Evolutionary conservation across 2,888 invertebrate species (phyloP).

Genomic region (Platycnemis pennipes): DNA sequence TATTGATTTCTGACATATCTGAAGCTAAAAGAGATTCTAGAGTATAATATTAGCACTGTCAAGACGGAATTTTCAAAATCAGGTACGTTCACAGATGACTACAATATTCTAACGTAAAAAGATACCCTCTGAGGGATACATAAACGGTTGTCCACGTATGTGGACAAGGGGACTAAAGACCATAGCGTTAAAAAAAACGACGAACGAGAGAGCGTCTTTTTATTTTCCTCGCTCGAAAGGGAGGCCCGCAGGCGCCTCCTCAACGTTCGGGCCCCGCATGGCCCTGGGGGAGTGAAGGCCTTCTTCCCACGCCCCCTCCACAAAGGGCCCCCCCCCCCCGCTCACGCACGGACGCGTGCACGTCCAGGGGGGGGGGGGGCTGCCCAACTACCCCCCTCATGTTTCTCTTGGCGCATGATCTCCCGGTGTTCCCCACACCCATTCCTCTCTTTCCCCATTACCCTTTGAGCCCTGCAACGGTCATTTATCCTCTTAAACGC

Average conservation of each 20-base stretch:
- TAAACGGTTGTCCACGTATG: too few species aligned
- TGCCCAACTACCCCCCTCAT: neutral
- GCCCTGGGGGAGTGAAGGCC: neutral
- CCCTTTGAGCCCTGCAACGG: conserved; percentile 55
- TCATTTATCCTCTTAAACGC: conserved; percentile 65
- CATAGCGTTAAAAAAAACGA: too few species aligned
- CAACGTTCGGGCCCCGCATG: neutral
- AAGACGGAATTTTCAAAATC: too few species aligned
- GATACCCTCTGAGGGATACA: too few species aligned
- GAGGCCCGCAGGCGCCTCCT: neutral
- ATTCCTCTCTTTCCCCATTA: neutral
- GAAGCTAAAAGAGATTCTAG: too few species aligned
- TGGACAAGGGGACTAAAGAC: too few species aligned
- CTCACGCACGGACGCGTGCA: neutral
- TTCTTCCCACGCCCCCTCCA: neutral
- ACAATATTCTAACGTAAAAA: too few species aligned
- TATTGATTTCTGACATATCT: too few species aligned
- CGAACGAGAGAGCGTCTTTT: too few species aligned
- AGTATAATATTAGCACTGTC: too few species aligned
- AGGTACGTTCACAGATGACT: too few species aligned
- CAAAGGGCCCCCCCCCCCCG: neutral
- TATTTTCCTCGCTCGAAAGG: too few species aligned
- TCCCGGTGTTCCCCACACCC: neutral
- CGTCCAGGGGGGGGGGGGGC: neutral
- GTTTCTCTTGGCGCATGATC: neutral